These are phyloP conservation scores for Mythimna albipuncta DNA, from an alignment of 2,888 invertebrate species.

Conservation along the genomic window DNA sequence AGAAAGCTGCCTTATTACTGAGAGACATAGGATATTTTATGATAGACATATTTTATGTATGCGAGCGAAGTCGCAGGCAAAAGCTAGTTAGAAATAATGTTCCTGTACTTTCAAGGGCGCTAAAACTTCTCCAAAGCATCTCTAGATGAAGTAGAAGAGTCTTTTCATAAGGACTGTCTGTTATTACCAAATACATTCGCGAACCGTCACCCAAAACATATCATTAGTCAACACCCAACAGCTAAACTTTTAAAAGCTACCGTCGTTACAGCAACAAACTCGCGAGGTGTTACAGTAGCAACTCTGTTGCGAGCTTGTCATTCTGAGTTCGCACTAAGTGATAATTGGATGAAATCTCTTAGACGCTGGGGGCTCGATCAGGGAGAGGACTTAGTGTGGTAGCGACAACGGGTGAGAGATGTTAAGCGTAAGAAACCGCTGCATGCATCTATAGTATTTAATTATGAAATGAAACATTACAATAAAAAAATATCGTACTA, in stretches of 20 bases:
- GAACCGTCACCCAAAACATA: not conserved
- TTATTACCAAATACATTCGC: not conserved
- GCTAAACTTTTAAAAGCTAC: constrained; percentile 5
- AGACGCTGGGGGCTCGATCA: constrained; percentile 23
- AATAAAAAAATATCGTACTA: too few relatives aligned
- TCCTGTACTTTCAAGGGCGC: too few relatives aligned
- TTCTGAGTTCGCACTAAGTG: constrained; percentile 36
- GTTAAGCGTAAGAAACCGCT: not conserved
- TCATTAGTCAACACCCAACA: not conserved
- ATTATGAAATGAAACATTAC: too few relatives aligned
- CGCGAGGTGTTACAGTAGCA: constrained; percentile 28
- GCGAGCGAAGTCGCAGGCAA: too few relatives aligned
- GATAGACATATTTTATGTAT: too few relatives aligned
- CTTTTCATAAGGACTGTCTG: not conserved
- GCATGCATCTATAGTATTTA: not conserved
- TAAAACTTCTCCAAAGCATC: not conserved
- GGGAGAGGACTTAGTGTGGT: not conserved
- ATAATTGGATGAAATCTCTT: constrained; percentile 65
- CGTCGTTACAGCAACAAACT: constrained; percentile 30
- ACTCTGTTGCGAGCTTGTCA: constrained; percentile 34
- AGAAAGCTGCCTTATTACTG: too few relatives aligned
- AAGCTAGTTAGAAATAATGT: not conserved
- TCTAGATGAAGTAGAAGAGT: not conserved
- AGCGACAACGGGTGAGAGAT: not conserved
- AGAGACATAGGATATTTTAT: too few relatives aligned